Evolutionary conservation across 1,140 invertebrate species (phyloP).

Genomic region (Dinoponera quadriceps): DNA sequence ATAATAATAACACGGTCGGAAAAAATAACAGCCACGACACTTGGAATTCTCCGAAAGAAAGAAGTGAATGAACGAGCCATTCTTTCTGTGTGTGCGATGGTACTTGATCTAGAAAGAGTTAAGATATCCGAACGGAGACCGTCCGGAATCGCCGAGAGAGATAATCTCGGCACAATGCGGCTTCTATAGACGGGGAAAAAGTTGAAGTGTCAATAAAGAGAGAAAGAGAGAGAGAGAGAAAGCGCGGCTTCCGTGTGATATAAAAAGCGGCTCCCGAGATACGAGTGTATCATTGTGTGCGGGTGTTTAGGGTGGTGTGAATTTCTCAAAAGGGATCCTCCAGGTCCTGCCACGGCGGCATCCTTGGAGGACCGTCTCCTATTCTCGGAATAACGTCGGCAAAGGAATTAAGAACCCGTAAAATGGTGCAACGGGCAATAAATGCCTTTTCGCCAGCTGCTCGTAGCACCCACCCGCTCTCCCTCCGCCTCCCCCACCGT

Average conservation of each 20-base stretch:
- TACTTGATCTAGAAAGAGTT: slow-evolving; percentile 1
- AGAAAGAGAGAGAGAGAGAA: too few species aligned
- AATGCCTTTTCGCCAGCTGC: slow-evolving; percentile 83
- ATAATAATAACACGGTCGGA: background rate
- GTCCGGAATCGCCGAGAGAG: slow-evolving; percentile 23
- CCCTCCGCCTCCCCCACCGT: slow-evolving; percentile 36
- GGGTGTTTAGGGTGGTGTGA: slow-evolving; percentile 73
- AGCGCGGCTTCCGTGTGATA: too few species aligned
- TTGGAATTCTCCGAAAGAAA: background rate
- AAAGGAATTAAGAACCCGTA: slow-evolving; percentile 82
- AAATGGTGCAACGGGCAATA: slow-evolving; percentile 82
- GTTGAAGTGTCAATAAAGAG: slow-evolving; percentile 46
- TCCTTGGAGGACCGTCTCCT: slow-evolving; percentile 66
- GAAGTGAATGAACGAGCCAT: too few species aligned
- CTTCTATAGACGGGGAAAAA: background rate
- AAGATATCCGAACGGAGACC: background rate
- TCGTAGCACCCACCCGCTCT: slow-evolving; percentile 51
- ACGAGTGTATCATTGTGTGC: slow-evolving; percentile 53
- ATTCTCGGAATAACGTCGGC: slow-evolving; percentile 66
- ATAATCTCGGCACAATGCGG: slow-evolving; percentile 34
- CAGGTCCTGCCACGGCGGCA: slow-evolving; percentile 73
- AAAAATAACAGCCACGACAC: background rate
- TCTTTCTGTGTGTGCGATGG: background rate
- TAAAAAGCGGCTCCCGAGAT: slow-evolving; percentile 31
- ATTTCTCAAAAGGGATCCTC: slow-evolving; percentile 75